phyloP scores from a whole-genome alignment of 2,113 vertebrate genomes.

The Leucoraja erinaceus region DNA sequence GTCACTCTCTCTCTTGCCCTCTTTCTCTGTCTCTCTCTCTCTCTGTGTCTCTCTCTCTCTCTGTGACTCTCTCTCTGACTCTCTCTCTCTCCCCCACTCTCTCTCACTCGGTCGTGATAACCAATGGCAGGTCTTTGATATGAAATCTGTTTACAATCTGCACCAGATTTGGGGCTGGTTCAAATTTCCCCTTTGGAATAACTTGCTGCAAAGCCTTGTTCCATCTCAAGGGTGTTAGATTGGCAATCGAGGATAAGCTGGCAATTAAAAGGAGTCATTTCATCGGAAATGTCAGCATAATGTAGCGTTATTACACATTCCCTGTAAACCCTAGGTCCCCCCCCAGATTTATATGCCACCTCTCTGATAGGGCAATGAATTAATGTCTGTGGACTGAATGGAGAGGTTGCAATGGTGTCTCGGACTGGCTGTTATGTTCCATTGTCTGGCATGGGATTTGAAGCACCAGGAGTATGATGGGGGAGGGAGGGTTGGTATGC shows the following conservation, averaged over 20 bases:
- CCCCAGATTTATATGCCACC: no score
- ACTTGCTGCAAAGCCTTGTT: neutral
- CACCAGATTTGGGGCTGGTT: neutral
- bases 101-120: neutral
- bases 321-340: neutral
- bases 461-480: no score
- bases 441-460: no score
- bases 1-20: neutral
- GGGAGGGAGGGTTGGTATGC: no score
- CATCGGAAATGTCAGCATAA: conserved; percentile 1
- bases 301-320: neutral
- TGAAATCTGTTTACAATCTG: conserved; percentile 17
- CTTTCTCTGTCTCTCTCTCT: no score
- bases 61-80: no score
- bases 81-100: no score
- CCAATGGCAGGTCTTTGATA: neutral
- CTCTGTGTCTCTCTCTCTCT: no score
- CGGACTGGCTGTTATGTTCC: no score
- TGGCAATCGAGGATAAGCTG: neutral
- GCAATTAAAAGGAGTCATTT: neutral
- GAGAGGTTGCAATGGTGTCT: no score
- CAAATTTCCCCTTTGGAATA: neutral
- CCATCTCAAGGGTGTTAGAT: neutral
- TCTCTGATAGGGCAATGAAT: neutral
- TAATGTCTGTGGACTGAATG: no score